A percentile compares a stretch with the other conserved stretches of the same genome.
Conservation (phyloP, 2,797 vertebrate species). For the Triplophysa bombifrons region DNA sequence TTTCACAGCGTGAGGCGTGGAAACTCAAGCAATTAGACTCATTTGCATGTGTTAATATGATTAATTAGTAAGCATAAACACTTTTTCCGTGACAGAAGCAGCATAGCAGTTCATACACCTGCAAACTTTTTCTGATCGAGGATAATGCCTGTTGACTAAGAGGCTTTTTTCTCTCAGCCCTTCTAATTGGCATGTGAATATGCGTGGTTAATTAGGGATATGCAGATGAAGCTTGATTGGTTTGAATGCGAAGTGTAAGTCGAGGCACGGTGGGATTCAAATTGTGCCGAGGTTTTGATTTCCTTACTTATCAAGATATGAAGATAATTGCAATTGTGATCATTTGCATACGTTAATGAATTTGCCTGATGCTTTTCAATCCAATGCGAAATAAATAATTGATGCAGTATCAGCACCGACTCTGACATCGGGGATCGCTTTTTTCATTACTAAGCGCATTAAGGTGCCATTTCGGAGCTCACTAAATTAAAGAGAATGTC, state of each 20-base stretch:
- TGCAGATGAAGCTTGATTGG: slow-evolving; percentile 83
- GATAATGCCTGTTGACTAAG: slow-evolving; percentile 78
- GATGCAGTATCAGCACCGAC: slow-evolving; percentile 75
- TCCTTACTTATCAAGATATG: slow-evolving; percentile 73
- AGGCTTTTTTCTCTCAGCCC: slow-evolving; percentile 76
- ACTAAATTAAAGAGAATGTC: slow-evolving; percentile 48
- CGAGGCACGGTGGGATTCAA: slow-evolving; percentile 71
- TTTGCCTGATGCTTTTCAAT: slow-evolving; percentile 77
- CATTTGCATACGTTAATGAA: slow-evolving; percentile 85
- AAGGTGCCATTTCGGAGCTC: slow-evolving; percentile 72
- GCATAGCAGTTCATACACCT: slow-evolving; percentile 79
- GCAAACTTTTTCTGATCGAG: slow-evolving; percentile 77
- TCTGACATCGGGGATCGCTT: slow-evolving; percentile 69
- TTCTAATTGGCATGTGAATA: slow-evolving; percentile 85
- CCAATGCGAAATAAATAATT: slow-evolving; percentile 81
- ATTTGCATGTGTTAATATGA: slow-evolving; percentile 86
- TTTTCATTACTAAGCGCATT: slow-evolving; percentile 71
- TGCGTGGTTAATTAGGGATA: slow-evolving; percentile 79
- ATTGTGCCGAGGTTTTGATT: slow-evolving; percentile 78
- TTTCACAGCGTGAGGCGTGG: slow-evolving; percentile 72
- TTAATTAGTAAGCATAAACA: slow-evolving; percentile 85
- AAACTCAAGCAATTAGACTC: slow-evolving; percentile 79
- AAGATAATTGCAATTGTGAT: slow-evolving; percentile 83
- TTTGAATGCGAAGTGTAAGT: slow-evolving; percentile 81
- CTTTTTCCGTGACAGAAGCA: slow-evolving; percentile 78